phyloP scores from a whole-genome alignment of 2,113 vertebrate species.

The Maccullochella peelii region DNA sequence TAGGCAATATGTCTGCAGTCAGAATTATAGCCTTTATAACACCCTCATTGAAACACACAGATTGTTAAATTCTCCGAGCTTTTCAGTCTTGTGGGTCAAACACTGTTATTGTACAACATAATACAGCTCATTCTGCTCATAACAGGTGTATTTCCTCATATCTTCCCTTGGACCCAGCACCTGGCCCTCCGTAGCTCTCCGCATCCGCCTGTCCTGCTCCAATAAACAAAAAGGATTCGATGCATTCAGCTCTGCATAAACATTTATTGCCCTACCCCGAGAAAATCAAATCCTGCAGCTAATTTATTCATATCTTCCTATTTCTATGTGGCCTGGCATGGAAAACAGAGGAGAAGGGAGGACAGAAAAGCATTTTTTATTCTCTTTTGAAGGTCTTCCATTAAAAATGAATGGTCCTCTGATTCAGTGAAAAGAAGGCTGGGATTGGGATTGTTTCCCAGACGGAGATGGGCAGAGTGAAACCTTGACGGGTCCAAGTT shows the following conservation, averaged over 20 bases:
- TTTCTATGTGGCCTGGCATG: slow-evolving; percentile 51
- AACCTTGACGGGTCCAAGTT: slow-evolving; percentile 43
- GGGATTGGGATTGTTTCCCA: slow-evolving; percentile 46
- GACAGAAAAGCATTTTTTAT: slow-evolving; percentile 28
- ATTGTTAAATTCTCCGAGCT: slow-evolving; percentile 22
- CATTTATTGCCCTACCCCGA: slow-evolving; percentile 9
- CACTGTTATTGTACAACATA: slow-evolving; percentile 15
- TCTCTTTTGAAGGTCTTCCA: slow-evolving; percentile 62
- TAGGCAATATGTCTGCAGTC: slow-evolving; percentile 8
- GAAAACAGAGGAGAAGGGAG: slow-evolving; percentile 38
- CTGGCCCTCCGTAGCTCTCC: slow-evolving; percentile 4
- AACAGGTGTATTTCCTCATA: slow-evolving; percentile 23
- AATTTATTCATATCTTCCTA: slow-evolving; percentile 68
- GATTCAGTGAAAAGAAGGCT: slow-evolving; percentile 49
- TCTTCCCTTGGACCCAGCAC: slow-evolving; percentile 26
- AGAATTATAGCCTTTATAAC: slow-evolving; percentile 1
- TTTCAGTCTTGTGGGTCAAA: slow-evolving; percentile 25
- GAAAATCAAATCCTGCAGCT: slow-evolving; percentile 51
- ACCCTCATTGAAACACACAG: background rate
- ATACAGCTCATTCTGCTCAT: slow-evolving; percentile 28
- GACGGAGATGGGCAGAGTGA: slow-evolving; percentile 46
- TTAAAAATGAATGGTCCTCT: slow-evolving; percentile 75
- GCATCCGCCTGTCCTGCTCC: slow-evolving; percentile 17
- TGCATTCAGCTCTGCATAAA: slow-evolving; percentile 36
- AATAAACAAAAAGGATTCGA: slow-evolving; percentile 23